Evolutionary conservation across 2,797 vertebrate species (phyloP).

Genomic region (Diglossa cyanea): DNA sequence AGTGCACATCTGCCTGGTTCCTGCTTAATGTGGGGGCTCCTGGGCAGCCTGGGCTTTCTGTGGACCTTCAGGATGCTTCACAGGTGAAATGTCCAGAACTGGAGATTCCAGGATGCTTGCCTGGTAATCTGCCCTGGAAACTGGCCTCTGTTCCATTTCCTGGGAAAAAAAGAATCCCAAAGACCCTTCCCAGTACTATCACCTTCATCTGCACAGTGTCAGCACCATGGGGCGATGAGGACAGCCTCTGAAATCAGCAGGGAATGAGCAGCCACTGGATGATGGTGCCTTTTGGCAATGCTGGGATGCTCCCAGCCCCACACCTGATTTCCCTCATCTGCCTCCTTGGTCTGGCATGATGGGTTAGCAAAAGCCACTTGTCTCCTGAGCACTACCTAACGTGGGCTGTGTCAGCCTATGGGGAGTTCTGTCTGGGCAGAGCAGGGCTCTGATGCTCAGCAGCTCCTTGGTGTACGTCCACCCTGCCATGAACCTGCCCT

Average conservation of each 20-base stretch:
- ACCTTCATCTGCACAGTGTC: not conserved
- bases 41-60: not conserved
- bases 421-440: not conserved
- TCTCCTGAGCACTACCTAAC: not conserved
- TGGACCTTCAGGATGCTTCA: not conserved
- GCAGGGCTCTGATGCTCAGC: not conserved
- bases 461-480: rapidly evolving
- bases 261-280: not conserved
- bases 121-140: not conserved
- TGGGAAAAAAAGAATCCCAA: not conserved
- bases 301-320: not conserved
- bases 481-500: not conserved
- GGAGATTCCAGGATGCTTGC: not conserved
- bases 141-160: not conserved
- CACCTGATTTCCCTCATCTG: not conserved
- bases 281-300: rapidly evolving
- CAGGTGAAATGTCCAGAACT: not conserved
- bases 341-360: not conserved
- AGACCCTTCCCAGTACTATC: not conserved
- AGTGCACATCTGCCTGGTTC: not conserved
- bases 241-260: not conserved
- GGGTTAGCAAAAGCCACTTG: not conserved
- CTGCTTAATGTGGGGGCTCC: not conserved
- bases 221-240: not conserved
- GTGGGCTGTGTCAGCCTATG: not conserved